Conservation (phyloP, 2,888 invertebrate species). For the Spialia ferax region DNA sequence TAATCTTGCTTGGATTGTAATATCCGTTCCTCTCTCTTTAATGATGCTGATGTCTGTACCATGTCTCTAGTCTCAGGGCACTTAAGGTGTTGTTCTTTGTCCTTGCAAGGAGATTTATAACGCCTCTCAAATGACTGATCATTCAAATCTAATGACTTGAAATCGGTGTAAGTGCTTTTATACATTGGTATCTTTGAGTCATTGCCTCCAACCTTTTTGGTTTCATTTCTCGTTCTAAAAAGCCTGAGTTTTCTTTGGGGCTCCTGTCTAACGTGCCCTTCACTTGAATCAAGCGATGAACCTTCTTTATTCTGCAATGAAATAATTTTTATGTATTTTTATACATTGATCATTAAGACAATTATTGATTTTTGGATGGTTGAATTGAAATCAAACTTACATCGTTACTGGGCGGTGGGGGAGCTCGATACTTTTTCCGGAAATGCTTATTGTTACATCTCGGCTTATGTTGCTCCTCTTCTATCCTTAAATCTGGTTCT, state of each 20-base stretch:
- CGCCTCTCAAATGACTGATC: constrained; percentile 76
- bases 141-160: constrained; percentile 70
- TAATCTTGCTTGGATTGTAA: constrained; percentile 82
- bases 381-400: constrained; percentile 56
- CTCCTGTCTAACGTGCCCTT: constrained; percentile 80
- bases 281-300: constrained; percentile 87
- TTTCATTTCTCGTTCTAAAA: constrained; percentile 92
- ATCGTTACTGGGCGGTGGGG: constrained; percentile 85
- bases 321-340: constrained; percentile 34
- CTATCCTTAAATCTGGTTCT: constrained; percentile 89
- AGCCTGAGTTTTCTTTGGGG: constrained; percentile 87
- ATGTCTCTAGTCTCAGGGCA: constrained; percentile 77
- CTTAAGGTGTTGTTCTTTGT: constrained; percentile 76
- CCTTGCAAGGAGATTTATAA: constrained; percentile 77
- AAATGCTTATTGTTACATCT: constrained; percentile 81
- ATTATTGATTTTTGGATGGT: constrained; percentile 32
- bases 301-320: constrained; percentile 73
- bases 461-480: constrained; percentile 72
- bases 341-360: neutral
- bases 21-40: constrained; percentile 80
- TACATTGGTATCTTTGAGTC: constrained; percentile 66
- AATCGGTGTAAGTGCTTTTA: constrained; percentile 69
- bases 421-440: constrained; percentile 93
- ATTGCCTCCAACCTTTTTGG: constrained; percentile 82
- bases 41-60: constrained; percentile 72